Percentiles rank a stretch among this genome's conserved stretches.
Evolutionary conservation across 2,113 vertebrate species (phyloP).

Genomic region (Heliornis fulica): DNA sequence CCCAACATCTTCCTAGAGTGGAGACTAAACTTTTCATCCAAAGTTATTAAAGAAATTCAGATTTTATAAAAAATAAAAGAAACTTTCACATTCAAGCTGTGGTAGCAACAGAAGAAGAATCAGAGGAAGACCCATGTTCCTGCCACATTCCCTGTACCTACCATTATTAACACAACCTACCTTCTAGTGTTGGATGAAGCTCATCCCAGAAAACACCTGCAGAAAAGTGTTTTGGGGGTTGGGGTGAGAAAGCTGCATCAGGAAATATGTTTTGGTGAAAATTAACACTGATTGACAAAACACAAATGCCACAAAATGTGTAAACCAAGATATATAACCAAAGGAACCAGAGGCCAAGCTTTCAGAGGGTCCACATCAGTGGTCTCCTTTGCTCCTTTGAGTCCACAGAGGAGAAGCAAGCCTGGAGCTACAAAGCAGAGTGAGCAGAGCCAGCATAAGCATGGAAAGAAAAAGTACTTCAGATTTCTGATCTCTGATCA

Average conservation of each 20-base stretch:
- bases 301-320: background rate
- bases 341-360: background rate
- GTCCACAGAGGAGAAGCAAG: background rate
- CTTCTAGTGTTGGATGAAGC: background rate
- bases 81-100: background rate
- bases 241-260: background rate
- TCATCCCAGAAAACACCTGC: background rate
- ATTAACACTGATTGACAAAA: background rate
- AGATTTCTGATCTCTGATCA: background rate
- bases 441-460: background rate
- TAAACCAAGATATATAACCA: background rate
- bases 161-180: background rate
- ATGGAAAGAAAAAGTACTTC: background rate
- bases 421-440: background rate
- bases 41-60: constrained; percentile 6
- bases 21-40: constrained; percentile 34
- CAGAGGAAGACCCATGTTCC: background rate
- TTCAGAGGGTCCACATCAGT: background rate
- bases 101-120: background rate
- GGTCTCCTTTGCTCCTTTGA: background rate
- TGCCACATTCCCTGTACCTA: background rate
- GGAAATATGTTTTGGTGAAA: background rate
- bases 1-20: background rate
- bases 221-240: background rate
- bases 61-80: background rate